Percentiles rank a stretch among this genome's conserved stretches.
These are phyloP conservation scores for Drosophila arawakana DNA, from an alignment of 1,140 invertebrate species.

Conservation along the genomic window DNA sequence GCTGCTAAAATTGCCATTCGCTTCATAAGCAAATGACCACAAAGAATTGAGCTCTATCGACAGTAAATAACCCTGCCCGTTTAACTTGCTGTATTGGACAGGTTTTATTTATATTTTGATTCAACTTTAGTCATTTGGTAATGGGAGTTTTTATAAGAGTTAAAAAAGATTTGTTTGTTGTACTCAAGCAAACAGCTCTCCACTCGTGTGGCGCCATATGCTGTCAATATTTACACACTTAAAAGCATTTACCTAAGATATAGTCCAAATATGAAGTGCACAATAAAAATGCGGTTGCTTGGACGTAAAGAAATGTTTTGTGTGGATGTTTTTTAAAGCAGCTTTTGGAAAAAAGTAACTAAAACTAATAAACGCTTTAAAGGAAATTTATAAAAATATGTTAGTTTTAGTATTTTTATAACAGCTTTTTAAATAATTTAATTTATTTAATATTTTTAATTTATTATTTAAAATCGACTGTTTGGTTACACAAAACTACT, in stretches of 20 bases:
- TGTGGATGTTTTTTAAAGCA: too few species aligned
- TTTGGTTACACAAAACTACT: too few species aligned
- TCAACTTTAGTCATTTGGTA: neutral
- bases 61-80: conserved; percentile 13
- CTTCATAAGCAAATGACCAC: too few species aligned
- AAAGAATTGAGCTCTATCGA: too few species aligned
- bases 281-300: neutral
- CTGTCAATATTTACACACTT: conserved; percentile 21
- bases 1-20: neutral
- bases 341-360: too few species aligned
- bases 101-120: neutral
- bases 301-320: neutral
- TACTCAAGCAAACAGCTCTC: neutral
- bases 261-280: neutral
- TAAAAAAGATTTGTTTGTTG: conserved; percentile 1
- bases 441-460: too few species aligned
- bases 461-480: too few species aligned
- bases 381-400: too few species aligned
- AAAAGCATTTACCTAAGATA: conserved; percentile 6
- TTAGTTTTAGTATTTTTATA: too few species aligned
- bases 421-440: too few species aligned
- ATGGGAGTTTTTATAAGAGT: neutral
- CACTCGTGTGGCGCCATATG: conserved; percentile 1
- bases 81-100: neutral
- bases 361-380: too few species aligned